Percentiles rank a stretch among this genome's conserved stretches.
Conservation (phyloP, 2,888 invertebrate genomes). For the Caenorhabditis plicata region DNA sequence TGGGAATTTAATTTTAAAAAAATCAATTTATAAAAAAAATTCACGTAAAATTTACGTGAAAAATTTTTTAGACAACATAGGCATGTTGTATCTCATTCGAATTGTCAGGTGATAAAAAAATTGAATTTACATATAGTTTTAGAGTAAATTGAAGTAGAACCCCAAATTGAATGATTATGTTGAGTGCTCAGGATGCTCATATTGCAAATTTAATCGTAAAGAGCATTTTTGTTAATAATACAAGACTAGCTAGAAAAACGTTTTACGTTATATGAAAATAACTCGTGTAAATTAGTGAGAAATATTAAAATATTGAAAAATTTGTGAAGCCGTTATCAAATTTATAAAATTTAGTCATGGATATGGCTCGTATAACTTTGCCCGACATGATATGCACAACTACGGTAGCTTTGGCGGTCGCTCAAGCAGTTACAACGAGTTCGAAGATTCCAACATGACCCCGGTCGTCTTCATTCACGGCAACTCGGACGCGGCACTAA, state of each 20-base stretch:
- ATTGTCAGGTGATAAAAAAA: no score
- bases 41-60: no score
- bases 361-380: constrained; percentile 31
- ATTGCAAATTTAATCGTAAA: neutral
- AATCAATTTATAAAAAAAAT: no score
- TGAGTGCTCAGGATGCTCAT: neutral
- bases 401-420: constrained; percentile 45
- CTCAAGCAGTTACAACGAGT: constrained; percentile 10
- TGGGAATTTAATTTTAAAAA: no score
- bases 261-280: neutral
- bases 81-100: no score
- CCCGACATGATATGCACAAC: constrained; percentile 28
- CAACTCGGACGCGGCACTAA: constrained; percentile 48
- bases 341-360: constrained; percentile 15
- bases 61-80: no score
- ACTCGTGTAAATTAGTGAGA: neutral
- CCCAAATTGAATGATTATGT: no score
- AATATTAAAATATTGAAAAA: neutral
- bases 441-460: constrained; percentile 16
- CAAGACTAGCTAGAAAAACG: neutral
- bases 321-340: neutral
- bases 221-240: neutral
- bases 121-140: no score
- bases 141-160: no score
- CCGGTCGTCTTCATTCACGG: constrained; percentile 51